Evolutionary conservation across 2,797 vertebrate species (phyloP).

Genomic region (Phaenicophaeus curvirostris): DNA sequence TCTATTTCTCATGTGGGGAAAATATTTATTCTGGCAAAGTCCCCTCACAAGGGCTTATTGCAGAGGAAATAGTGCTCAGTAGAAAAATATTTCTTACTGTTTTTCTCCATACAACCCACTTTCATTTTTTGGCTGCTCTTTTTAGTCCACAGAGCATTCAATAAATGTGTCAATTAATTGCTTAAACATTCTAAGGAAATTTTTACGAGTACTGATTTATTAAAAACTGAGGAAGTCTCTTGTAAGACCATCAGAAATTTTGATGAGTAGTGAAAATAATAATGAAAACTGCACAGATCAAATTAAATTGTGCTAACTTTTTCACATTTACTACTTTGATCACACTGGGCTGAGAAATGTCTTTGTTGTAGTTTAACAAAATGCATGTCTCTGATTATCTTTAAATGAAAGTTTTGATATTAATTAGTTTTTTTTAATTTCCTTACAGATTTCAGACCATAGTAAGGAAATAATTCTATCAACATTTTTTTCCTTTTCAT

Average conservation of each 20-base stretch:
- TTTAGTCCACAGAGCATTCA: neutral
- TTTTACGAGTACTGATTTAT: neutral
- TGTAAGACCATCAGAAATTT: neutral
- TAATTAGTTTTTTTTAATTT: neutral
- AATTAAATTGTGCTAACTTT: neutral
- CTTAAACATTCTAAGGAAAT: conserved; percentile 4
- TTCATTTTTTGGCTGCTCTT: conserved; percentile 12
- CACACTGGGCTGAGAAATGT: neutral
- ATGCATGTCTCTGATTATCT: neutral
- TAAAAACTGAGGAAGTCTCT: neutral
- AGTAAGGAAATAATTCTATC: neutral
- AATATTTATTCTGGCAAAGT: conserved; percentile 51
- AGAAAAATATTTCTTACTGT: conserved; percentile 36
- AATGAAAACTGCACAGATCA: neutral
- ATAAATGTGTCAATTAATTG: conserved; percentile 18
- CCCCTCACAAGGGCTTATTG: neutral
- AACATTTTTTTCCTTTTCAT: neutral
- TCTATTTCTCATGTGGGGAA: conserved; percentile 22
- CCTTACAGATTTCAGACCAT: neutral
- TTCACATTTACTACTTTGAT: neutral
- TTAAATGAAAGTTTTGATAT: neutral
- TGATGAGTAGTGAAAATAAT: neutral
- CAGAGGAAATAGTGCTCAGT: conserved; percentile 21
- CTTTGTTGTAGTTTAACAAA: neutral
- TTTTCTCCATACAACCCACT: neutral